A percentile compares a stretch with the other conserved stretches of the same genome.
These are phyloP conservation scores for Prionace glauca DNA, from an alignment of 2,797 vertebrate genomes.

Conservation along the genomic window DNA sequence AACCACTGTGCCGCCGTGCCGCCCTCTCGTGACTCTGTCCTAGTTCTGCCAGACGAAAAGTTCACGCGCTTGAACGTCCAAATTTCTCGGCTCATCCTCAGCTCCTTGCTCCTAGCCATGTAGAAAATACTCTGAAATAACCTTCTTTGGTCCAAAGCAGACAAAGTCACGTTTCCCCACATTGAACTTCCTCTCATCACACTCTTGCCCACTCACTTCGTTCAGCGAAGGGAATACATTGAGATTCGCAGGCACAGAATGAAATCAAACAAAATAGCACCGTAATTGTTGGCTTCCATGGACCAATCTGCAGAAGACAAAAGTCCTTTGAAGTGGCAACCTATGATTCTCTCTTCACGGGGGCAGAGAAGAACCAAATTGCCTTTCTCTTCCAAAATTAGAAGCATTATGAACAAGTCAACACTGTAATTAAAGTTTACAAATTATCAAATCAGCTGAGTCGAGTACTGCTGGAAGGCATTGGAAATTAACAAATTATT, in stretches of 20 bases:
- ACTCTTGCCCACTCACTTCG: not conserved
- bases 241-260: not conserved
- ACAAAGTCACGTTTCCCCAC: not conserved
- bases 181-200: not conserved
- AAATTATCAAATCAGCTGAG: not conserved
- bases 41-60: too few species aligned
- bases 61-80: not conserved
- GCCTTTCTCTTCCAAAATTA: constrained; percentile 6
- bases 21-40: too few species aligned
- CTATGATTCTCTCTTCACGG: constrained; percentile 37
- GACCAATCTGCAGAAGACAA: not conserved
- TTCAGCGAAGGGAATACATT: not conserved
- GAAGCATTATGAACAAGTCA: constrained; percentile 28
- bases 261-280: constrained; percentile 1
- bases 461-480: too few species aligned
- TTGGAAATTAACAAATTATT: constrained; percentile 18
- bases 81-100: not conserved
- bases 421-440: constrained; percentile 26
- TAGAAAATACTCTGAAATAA: not conserved
- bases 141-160: not conserved
- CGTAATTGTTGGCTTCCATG: constrained; percentile 20
- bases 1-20: too few species aligned
- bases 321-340: constrained; percentile 23
- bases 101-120: not conserved
- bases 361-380: constrained; percentile 9